Conservation (phyloP, 1,140 invertebrate species). For the Wiebesia pumilae region DNA sequence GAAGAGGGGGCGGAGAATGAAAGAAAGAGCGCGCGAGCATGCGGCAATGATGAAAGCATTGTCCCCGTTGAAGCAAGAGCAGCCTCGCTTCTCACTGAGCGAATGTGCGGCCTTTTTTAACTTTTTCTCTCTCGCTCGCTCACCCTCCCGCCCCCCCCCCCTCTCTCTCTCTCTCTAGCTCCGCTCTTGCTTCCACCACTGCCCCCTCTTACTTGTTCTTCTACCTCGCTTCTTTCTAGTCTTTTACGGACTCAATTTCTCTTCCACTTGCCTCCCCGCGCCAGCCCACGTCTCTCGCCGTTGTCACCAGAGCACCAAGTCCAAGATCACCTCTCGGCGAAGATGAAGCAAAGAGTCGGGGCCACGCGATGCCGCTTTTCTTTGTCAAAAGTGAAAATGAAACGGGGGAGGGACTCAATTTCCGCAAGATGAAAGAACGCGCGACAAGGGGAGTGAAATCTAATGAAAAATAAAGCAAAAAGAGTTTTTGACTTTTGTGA, state of each 20-base stretch:
- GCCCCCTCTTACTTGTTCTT: conserved; percentile 21
- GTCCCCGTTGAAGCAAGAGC: conserved; percentile 66
- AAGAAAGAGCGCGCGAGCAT: conserved; percentile 66
- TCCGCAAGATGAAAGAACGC: conserved; percentile 47
- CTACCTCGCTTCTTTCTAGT: conserved; percentile 18
- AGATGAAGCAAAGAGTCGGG: background rate
- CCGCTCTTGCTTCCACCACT: background rate
- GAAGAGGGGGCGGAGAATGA: conserved; percentile 57
- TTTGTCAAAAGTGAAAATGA: conserved; percentile 54
- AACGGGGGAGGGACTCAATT: conserved; percentile 38
- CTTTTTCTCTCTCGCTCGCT: background rate
- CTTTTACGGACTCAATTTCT: conserved; percentile 52
- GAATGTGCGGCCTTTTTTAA: background rate
- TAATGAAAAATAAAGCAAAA: conserved; percentile 36
- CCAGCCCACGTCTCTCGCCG: background rate
- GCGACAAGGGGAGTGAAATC: conserved; percentile 19
- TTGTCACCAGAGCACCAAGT: conserved; percentile 32
- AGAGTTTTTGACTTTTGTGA: conserved; percentile 29
- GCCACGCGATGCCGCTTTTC: conserved; percentile 17
- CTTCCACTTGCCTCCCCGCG: conserved; percentile 6
- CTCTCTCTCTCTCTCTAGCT: background rate
- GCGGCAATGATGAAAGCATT: conserved; percentile 76
- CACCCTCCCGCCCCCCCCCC: background rate
- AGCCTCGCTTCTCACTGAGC: conserved; percentile 49
- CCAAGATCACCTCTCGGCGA: conserved; percentile 41